phyloP scores from a whole-genome alignment of 2,888 invertebrate species.

The Nephrotoma flavescens region DNA sequence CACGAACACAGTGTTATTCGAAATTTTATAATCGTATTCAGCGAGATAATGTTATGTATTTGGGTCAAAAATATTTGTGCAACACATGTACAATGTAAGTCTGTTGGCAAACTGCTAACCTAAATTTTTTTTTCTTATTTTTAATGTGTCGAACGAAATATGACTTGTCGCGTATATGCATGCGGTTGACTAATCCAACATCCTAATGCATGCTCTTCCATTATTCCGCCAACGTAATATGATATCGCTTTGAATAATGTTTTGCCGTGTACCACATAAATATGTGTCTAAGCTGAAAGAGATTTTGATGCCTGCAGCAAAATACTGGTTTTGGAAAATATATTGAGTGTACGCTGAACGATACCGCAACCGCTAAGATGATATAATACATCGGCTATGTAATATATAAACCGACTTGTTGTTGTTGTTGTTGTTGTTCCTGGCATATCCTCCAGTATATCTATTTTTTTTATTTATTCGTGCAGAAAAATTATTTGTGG shows the following conservation, averaged over 20 bases:
- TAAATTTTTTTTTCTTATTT: too few species aligned
- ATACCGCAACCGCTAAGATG: not conserved
- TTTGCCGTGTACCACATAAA: not conserved
- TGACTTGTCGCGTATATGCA: not conserved
- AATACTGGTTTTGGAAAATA: not conserved
- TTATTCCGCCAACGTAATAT: not conserved
- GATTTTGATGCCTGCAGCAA: not conserved
- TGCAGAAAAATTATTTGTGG: not conserved
- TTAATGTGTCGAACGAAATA: too few species aligned
- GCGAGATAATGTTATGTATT: not conserved
- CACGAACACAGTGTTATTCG: too few species aligned
- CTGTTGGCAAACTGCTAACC: too few species aligned
- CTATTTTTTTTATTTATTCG: not conserved
- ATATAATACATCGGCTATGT: not conserved
- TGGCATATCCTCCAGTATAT: not conserved
- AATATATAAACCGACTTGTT: not conserved
- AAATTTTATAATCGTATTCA: not conserved
- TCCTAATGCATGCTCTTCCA: not conserved
- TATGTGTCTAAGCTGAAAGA: not conserved
- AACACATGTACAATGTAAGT: not conserved
- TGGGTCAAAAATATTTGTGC: not conserved
- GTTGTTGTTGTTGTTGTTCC: too few species aligned
- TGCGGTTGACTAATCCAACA: not conserved
- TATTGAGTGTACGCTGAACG: not conserved
- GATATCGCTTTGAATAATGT: too few species aligned